Evolutionary conservation across 2,888 invertebrate species (phyloP), one percentile per base, ranked within the genome.

Genomic region (Tholera decimalis): DNA sequence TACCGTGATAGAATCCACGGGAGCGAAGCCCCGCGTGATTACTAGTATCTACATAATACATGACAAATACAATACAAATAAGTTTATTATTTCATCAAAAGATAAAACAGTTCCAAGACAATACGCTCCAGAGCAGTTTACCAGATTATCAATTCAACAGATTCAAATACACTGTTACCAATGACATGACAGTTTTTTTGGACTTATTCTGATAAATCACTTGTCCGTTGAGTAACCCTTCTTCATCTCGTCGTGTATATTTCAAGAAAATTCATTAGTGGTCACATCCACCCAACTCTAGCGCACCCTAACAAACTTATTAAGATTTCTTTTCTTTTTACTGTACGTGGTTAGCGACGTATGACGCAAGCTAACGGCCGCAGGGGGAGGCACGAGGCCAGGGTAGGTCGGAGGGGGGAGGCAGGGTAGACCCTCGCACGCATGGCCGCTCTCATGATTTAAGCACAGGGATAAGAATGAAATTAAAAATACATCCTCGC

Each of bases 401-500:
- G 83, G 77, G 76, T 80, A 86, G 83, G 77, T 62, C 71, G 61
- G 66, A 47, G 77, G 77, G 83, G 83, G 77, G 83, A 82, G 77
- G 76, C 84, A 84, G 86, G 85, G 73, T 80, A 85, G 82, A 85
- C 92, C 92, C 92, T 88, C 89, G 91, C 95, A 95, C 95, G 95
- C 95, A 95, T 95, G 95, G 95, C 94, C 95, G 95, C 95, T 92
- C 93, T 93, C 95, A 95, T 95, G 95, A 95, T 95, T 95, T 95
- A 95, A 95, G 95, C 94, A 92, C 94, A 89, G 91, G 95, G 95
- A 95, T 95, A 95, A 95, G 95, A 95, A 95, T 95, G 95, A 95
- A 95, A 95, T 95, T 95, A 95, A 95, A 95, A 95, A 95, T 95
- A 95, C 95, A 95, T 95, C 95, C 94, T 91, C 91, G 91, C 91